Evolutionary conservation across 2,113 vertebrate species (phyloP).

Genomic region (Poeciliopsis retropinna): DNA sequence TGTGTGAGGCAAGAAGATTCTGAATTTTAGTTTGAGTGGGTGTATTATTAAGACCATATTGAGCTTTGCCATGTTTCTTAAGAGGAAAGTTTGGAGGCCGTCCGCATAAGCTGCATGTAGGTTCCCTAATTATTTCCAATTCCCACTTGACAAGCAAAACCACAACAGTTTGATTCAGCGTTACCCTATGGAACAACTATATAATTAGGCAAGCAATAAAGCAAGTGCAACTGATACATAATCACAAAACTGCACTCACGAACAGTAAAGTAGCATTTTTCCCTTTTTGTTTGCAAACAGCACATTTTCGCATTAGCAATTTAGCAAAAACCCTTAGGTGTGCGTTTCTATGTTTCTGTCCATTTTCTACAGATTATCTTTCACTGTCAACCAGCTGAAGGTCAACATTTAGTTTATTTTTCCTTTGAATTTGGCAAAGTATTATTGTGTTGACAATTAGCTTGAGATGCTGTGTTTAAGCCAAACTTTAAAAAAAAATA

Average conservation of each 20-base stretch:
- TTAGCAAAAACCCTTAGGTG: constrained; percentile 14
- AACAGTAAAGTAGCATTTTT: constrained; percentile 58
- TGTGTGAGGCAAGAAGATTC: constrained; percentile 26
- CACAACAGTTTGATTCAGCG: constrained; percentile 54
- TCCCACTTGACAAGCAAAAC: constrained; percentile 64
- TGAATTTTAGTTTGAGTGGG: constrained; percentile 43
- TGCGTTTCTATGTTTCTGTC: constrained; percentile 40
- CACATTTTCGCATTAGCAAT: constrained; percentile 9
- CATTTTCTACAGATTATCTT: constrained; percentile 43
- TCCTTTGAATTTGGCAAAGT: not conserved
- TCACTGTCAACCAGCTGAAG: not conserved
- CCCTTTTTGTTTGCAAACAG: constrained; percentile 26
- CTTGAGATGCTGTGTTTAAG: constrained; percentile 1
- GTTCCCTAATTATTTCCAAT: constrained; percentile 57
- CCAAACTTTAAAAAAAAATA: not conserved
- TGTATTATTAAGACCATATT: constrained; percentile 45
- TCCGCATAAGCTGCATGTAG: constrained; percentile 68
- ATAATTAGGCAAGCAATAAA: constrained; percentile 73
- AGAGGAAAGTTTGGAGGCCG: constrained; percentile 37
- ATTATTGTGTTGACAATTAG: not conserved
- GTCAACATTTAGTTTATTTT: not conserved
- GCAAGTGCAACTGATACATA: constrained; percentile 75
- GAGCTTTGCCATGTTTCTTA: constrained; percentile 42
- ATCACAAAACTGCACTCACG: constrained; percentile 71
- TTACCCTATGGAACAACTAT: constrained; percentile 67